Base-by-base conservation (phyloP, 2,113 vertebrate genomes). In the Scomber colias region DNA sequence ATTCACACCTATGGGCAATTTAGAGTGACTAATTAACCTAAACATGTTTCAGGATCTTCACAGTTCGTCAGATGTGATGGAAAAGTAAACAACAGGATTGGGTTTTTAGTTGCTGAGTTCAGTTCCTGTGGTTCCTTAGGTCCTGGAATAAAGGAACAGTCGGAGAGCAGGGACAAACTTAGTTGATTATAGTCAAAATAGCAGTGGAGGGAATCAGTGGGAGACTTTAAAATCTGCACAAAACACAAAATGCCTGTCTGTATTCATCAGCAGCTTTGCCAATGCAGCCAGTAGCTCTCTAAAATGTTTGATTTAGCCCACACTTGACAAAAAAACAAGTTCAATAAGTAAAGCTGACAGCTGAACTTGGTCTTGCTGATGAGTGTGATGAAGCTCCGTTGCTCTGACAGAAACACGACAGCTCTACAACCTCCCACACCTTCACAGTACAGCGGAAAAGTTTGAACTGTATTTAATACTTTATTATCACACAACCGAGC, bases 401-500 rank as follows among this genome's bases (percentile, higher is more conserved):
- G 21, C 10, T 66, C 10, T 65, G 10, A 17, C 21, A 10, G n/a
- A 24, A 24, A 35, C 53, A 24, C 24, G 60, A 51, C 68, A 53
- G 31, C 10, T 61, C 15, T 44, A 10, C 24, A 60, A 55, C 35
- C 40, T 66, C 71, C 54, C 35, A 50, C 61, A 63, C 24, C 27
- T 60, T 14, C 1, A 5, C 44, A 24, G 48, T 3, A 17, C 35
- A 15, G 21, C 50, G n/a, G 24, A 17, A 65, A 71, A 66, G 30
- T 77, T 55, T 64, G 21, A 50, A 57, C 27, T 48, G 46, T 31
- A 24, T 46, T 67, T 3, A 3, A 31, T 80, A 65, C 30, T 79
- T 65, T 27, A 70, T 77, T 56, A 77, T 73, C 59, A 72, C 44
- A 67, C 55, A 79, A 40, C 64, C 54, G 13, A 71, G 81, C 83